Percentiles rank a stretch among this genome's conserved stretches.
Evolutionary conservation across 2,888 invertebrate species (phyloP).

Genomic region (Linnaemya tessellans): DNA sequence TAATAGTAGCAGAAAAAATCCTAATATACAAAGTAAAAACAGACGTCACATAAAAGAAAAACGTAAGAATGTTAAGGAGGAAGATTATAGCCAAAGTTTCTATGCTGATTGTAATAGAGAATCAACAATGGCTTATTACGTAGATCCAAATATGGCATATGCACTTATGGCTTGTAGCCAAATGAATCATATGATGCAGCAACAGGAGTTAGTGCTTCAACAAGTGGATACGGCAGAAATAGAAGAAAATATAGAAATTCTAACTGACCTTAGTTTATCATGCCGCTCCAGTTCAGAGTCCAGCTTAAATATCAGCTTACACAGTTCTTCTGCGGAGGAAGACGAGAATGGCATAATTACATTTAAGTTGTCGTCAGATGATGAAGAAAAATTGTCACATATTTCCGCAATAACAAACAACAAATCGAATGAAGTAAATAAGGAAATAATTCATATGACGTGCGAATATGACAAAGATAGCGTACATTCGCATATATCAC

Average conservation of each 20-base stretch:
- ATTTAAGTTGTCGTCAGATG: conserved; percentile 75
- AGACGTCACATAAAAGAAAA: conserved; percentile 20
- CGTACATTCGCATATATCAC: conserved; percentile 56
- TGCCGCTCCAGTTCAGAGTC: conserved; percentile 61
- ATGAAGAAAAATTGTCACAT: conserved; percentile 27
- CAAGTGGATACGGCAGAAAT: conserved; percentile 36
- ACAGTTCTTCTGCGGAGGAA: conserved; percentile 66
- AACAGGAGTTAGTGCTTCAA: conserved; percentile 25
- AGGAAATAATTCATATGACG: neutral
- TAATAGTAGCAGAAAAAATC: conserved; percentile 37
- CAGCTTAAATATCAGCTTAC: conserved; percentile 46
- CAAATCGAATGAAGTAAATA: neutral
- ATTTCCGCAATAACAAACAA: neutral
- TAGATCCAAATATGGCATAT: conserved; percentile 59
- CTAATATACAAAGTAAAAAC: conserved; percentile 38
- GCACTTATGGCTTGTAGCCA: conserved; percentile 76
- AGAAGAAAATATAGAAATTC: conserved; percentile 43
- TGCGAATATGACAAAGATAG: conserved; percentile 43
- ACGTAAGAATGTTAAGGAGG: neutral
- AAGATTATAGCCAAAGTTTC: conserved; percentile 58
- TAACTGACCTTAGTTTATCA: conserved; percentile 62
- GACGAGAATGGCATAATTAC: conserved; percentile 74
- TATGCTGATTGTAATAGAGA: conserved; percentile 58
- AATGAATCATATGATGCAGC: conserved; percentile 63
- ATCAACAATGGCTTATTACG: conserved; percentile 47